phyloP scores from a whole-genome alignment of 2,797 vertebrate genomes.

The Enteromius radiatus region DNA sequence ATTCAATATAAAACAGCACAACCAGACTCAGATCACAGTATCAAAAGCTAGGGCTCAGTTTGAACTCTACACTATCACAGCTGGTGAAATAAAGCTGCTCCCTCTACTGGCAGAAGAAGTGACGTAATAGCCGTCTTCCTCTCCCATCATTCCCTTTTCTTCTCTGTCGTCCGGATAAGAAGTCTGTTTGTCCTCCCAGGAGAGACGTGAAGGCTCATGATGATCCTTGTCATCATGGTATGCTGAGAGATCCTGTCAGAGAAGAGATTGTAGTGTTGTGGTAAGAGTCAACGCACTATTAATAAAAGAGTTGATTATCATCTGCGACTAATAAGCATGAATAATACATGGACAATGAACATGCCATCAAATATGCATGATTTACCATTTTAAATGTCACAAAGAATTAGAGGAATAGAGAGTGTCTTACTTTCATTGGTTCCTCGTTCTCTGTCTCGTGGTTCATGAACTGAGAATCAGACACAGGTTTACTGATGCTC shows the following conservation, averaged over 20 bases:
- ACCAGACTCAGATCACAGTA: background rate
- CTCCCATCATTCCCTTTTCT: background rate
- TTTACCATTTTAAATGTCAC: slow-evolving; percentile 25
- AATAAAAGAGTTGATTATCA: background rate
- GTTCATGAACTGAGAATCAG: slow-evolving; percentile 52
- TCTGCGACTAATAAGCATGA: slow-evolving; percentile 4
- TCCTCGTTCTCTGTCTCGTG: slow-evolving; percentile 63
- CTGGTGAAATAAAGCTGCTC: slow-evolving; percentile 78
- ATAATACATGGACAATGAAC: background rate
- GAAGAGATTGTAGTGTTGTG: background rate
- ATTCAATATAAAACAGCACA: background rate
- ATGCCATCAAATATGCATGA: slow-evolving; percentile 27
- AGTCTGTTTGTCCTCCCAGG: slow-evolving; percentile 69
- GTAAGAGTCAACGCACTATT: slow-evolving; percentile 21
- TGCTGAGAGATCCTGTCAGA: slow-evolving; percentile 73
- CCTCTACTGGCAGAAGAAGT: slow-evolving; percentile 63
- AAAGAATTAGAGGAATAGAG: slow-evolving; percentile 8
- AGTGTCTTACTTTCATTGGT: slow-evolving; percentile 72
- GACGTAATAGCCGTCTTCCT: slow-evolving; percentile 20
- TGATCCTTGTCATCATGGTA: slow-evolving; percentile 57
- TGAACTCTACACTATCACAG: slow-evolving; percentile 76
- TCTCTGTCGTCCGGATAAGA: slow-evolving; percentile 63
- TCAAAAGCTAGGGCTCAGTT: background rate
- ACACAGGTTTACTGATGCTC: background rate
- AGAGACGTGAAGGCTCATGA: slow-evolving; percentile 58